Base-by-base conservation (phyloP, 2,797 vertebrate species). In the Hemitrygon akajei region DNA sequence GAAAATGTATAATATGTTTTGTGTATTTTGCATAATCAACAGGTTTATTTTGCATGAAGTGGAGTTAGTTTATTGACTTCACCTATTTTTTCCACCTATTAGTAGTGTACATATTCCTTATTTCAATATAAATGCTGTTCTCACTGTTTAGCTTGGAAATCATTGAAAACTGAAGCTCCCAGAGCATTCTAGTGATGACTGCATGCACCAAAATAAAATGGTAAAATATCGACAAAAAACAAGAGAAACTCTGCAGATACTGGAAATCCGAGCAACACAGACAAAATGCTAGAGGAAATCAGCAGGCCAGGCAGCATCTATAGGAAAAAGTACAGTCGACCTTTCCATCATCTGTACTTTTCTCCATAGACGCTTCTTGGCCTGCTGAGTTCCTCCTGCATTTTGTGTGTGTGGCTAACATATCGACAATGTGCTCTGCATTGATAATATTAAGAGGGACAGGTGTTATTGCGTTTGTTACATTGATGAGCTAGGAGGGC, bases 121-220 rank as follows among this genome's bases (percentile, higher is more conserved):
- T 20, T 34, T 34, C 60, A 66, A 30, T 66, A 30, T 95, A 97
- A 95, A 95, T 95, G 96, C 97, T 97, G 96, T 96, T 96, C 97
- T 95, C 94, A 93, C 96, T 97, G 97, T 97, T 97, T 97, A 96
- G 96, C 96, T 97, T 97, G 97, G 97, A 97, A 97, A 96, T 95
- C 94, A 93, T 95, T 95, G 95, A 95, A 95, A 94, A 95, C 95
- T 95, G 95, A 96, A 94, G 94, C 95, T 96, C 95, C 96, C 96
- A 95, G 94, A 95, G 96, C 95, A 96, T 97, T 97, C 98, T 97
- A 97, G 95, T 94, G 94, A 95, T 95, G 95, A 96, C 95, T 96
- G 95, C 94, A 82, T 94, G 95, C 95, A 96, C 96, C 96, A 96
- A 96, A 97, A 97, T 97, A 96, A 97, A 96, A 94, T 96, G 95